Conservation (phyloP, 2,888 invertebrate genomes). For the Sepioteuthis lessoniana region DNA sequence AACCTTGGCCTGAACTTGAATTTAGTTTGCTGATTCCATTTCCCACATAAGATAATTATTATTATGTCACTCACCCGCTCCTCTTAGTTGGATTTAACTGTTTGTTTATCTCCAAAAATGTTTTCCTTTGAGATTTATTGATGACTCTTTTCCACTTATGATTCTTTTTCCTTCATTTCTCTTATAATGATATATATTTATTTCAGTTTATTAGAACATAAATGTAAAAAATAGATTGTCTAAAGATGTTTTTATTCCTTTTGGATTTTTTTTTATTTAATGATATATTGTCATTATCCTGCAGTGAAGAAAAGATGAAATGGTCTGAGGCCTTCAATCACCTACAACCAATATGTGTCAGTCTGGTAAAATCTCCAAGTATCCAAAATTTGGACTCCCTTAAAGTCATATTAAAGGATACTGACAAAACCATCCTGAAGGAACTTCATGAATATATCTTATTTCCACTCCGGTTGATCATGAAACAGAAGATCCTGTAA, state of each 20-base stretch:
- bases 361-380: conserved; percentile 60
- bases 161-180: no score
- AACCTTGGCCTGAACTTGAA: no score
- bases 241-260: not conserved
- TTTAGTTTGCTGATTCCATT: no score
- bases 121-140: no score
- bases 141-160: no score
- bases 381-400: conserved; percentile 58
- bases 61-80: no score
- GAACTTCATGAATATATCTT: conserved; percentile 68
- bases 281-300: not conserved
- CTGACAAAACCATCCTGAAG: conserved; percentile 55
- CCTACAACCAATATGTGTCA: conserved; percentile 63
- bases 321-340: conserved; percentile 55
- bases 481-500: conserved; percentile 63
- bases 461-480: conserved; percentile 64
- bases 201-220: not conserved
- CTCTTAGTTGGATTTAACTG: no score
- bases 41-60: no score
- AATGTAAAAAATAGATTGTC: not conserved
- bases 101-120: no score
- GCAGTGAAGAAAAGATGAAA: conserved; percentile 8
- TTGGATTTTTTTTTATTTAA: not conserved
- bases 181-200: no score
- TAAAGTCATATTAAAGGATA: conserved; percentile 52